These are phyloP conservation scores for Epinephelus awoara DNA, from an alignment of 2,797 vertebrate genomes.

Conservation along the genomic window DNA sequence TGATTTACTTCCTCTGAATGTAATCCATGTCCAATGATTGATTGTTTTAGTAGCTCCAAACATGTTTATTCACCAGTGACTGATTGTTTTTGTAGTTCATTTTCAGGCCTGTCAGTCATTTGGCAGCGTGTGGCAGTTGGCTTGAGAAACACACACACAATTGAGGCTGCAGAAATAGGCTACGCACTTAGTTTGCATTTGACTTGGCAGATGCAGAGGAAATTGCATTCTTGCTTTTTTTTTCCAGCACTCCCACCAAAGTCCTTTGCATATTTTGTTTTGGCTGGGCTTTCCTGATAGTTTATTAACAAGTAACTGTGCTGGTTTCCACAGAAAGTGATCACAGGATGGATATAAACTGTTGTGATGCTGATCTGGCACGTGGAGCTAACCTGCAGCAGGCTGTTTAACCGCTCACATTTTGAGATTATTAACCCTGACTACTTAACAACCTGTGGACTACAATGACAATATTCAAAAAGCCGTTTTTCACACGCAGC, in stretches of 20 bases:
- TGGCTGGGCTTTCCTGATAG: background rate
- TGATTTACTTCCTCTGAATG: conserved; percentile 31
- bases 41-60: conserved; percentile 49
- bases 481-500: background rate
- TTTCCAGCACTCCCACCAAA: conserved; percentile 38
- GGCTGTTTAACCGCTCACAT: background rate
- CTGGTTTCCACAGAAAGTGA: conserved; percentile 6
- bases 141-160: conserved; percentile 31
- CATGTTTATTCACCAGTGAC: conserved; percentile 54
- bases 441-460: conserved; percentile 2
- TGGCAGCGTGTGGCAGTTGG: conserved; percentile 58
- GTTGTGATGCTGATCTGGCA: conserved; percentile 11
- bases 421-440: conserved; percentile 8
- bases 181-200: conserved; percentile 70
- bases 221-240: conserved; percentile 62
- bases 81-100: conserved; percentile 69
- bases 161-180: conserved; percentile 53
- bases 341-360: conserved; percentile 22
- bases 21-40: conserved; percentile 38
- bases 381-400: conserved; percentile 1
- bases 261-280: conserved; percentile 17
- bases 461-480: background rate
- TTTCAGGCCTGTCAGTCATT: conserved; percentile 69
- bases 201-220: conserved; percentile 69
- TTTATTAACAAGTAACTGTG: conserved; percentile 33